Evolutionary conservation across 2,888 invertebrate genomes (phyloP), one percentile per base, ranked within the genome.

Genomic region (Lycocerus yunnanus): DNA sequence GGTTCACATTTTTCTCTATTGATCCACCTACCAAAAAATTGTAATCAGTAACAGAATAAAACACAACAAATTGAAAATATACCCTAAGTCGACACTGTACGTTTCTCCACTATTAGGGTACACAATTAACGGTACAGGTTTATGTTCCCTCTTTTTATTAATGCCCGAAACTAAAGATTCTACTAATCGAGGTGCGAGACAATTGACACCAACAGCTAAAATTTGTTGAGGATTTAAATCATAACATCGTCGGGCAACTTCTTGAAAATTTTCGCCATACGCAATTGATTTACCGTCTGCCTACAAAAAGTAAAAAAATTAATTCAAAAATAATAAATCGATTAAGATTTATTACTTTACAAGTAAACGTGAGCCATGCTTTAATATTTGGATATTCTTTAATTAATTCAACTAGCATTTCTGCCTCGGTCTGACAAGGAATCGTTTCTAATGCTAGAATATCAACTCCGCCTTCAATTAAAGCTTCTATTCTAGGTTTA

Each of bases 101-200:
- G 90, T 91, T 87, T 95, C 95, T 69, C 97, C 97, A 82, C 96
- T 96, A 86, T 98, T 98, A 3, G 98, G 97, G 87, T 98, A 98
- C 20, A 94, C 95, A 73, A 98, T 92, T 71, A 97, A 88, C 2
- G 95, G 95, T 74, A 95, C 90, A 68, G 85, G 86, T 58, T 86
- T 84, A 14, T 88, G 85, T 80, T 85, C 84, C 59, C 88, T 85
- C 21, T 86, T 86, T 13, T 87, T 88, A 80, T 91, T 91, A 78
- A 92, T 85, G 61, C 88, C 87, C 78, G 88, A 86, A 61, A 95
- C 87, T 66, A 95, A 86, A 0, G 90, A 84, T 14, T 90, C 89
- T 6, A 95, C 91, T 81, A 90, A 88, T 78, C 88, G 85, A 0
- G 95, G 95, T 75, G 91, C 89, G 63, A 95, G 90, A 87, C 98